A percentile compares a stretch with the other conserved stretches of the same genome.
Conservation (phyloP, 2,797 vertebrate genomes). For the Microctenopoma steveboyesi region DNA sequence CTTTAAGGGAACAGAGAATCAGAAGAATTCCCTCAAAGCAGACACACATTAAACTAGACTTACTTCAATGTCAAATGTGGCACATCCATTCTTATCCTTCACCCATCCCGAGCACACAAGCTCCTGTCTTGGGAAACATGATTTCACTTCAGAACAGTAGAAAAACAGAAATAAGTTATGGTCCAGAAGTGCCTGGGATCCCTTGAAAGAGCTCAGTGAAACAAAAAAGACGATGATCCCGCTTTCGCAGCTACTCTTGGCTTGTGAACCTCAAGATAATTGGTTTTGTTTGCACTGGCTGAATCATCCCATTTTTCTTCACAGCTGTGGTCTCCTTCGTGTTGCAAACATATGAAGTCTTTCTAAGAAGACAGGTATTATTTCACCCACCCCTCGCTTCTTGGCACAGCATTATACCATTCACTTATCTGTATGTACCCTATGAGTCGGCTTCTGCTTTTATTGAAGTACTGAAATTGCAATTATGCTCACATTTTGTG, state of each 20-base stretch:
- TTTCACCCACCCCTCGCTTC: conserved; percentile 40
- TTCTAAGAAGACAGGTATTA: conserved; percentile 52
- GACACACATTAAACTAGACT: conserved; percentile 49
- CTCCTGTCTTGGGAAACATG: conserved; percentile 69
- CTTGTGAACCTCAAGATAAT: conserved; percentile 58
- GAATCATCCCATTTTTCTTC: conserved; percentile 51
- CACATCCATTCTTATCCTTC: conserved; percentile 61
- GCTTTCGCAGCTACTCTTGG: conserved; percentile 54
- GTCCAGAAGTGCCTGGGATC: conserved; percentile 51
- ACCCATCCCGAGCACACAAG: conserved; percentile 47
- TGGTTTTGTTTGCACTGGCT: conserved; percentile 60
- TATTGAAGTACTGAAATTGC: conserved; percentile 7
- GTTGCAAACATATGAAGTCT: conserved; percentile 39
- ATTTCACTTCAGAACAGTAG: conserved; percentile 72
- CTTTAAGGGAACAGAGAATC: conserved; percentile 50
- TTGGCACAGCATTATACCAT: conserved; percentile 32
- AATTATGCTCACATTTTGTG: background rate
- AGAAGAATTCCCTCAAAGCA: too few relatives aligned
- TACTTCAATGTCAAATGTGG: conserved; percentile 67
- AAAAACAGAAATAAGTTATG: conserved; percentile 66
- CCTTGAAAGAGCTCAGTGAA: conserved; percentile 60
- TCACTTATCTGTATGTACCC: conserved; percentile 48
- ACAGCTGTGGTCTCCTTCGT: conserved; percentile 44
- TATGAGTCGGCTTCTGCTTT: conserved; percentile 41
- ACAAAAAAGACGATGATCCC: conserved; percentile 45